Percentiles rank a stretch among this genome's conserved stretches.
Evolutionary conservation across 2,113 vertebrate species (phyloP).

Genomic region (Nanorana parkeri): DNA sequence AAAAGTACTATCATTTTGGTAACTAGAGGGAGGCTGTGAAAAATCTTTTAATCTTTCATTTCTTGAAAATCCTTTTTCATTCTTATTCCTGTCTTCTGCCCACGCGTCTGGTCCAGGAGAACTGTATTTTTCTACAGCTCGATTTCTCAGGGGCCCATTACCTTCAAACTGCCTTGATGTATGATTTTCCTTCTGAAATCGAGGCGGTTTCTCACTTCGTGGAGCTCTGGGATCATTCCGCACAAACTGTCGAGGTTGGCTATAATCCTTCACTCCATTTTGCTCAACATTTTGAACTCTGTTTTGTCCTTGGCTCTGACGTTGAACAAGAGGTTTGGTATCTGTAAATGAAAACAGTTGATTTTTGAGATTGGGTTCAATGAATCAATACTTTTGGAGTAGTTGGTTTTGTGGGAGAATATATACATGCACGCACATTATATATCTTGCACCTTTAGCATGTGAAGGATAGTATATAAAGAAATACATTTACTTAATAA

Average conservation of each 20-base stretch:
- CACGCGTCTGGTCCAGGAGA: conserved; percentile 73
- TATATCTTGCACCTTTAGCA: no score
- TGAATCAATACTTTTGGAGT: no score
- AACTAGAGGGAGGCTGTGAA: conserved; percentile 66
- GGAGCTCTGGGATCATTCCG: conserved; percentile 82
- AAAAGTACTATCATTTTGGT: conserved; percentile 72
- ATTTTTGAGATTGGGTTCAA: no score
- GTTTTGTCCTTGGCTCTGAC: conserved; percentile 76
- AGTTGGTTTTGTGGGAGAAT: no score
- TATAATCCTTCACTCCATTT: conserved; percentile 79
- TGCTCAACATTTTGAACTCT: conserved; percentile 75
- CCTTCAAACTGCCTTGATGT: conserved; percentile 81
- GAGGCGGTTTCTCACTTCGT: conserved; percentile 90
- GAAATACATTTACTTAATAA: no score
- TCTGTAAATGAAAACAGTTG: conserved; percentile 73
- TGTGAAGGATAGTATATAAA: no score
- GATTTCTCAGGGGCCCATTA: conserved; percentile 74
- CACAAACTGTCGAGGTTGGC: conserved; percentile 76
- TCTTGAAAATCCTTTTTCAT: conserved; percentile 73
- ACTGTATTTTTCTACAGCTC: conserved; percentile 75
- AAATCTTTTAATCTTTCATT: conserved; percentile 82
- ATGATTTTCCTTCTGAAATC: conserved; percentile 89
- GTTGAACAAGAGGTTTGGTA: conserved; percentile 78
- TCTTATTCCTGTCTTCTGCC: conserved; percentile 78
- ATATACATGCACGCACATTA: no score